Evolutionary conservation across 1,140 invertebrate genomes (phyloP), one percentile per base, ranked within the genome.

Genomic region (Luehdorfia chinensis): DNA sequence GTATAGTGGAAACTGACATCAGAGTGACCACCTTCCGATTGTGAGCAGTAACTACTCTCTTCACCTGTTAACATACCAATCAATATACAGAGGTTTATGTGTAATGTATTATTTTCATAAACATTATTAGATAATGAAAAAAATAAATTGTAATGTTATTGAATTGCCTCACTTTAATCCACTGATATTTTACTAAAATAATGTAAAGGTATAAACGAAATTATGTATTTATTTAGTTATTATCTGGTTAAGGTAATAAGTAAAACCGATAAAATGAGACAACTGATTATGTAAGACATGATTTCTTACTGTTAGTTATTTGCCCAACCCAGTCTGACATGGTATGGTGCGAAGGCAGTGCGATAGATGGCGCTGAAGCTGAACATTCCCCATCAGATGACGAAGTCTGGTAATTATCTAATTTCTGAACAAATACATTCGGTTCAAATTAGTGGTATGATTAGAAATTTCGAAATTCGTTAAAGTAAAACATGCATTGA

Each of bases 31-130:
- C 85, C 66, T 47, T 84, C 83, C 0, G 80, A 87, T 64, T 94
- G 93, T 0, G 93, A 94, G 51, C 91, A 93, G 62, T 95, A 95
- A 68, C 94, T 95, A 66, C 93, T 94, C 45, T 95, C 94, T 61
- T 92, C 91, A 73, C 88, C 88, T 89, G 50, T 5, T 21, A 21
- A 21, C 2, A 21, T 6, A 21, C n/a, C n/a, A n/a, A n/a, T n/a
- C n/a, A n/a, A n/a, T n/a, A n/a, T n/a, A n/a, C n/a, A n/a, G n/a
- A n/a, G n/a, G n/a, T n/a, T n/a, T n/a, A n/a, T n/a, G n/a, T n/a
- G n/a, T n/a, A n/a, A n/a, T n/a, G n/a, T n/a, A n/a, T n/a, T n/a
- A n/a, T n/a, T n/a, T n/a, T n/a, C n/a, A n/a, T n/a, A n/a, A n/a
- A n/a, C n/a, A n/a, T n/a, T n/a, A n/a, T n/a, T n/a, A n/a, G n/a